Base-by-base conservation (phyloP, 2,888 invertebrate genomes). In the Sipha maydis region DNA sequence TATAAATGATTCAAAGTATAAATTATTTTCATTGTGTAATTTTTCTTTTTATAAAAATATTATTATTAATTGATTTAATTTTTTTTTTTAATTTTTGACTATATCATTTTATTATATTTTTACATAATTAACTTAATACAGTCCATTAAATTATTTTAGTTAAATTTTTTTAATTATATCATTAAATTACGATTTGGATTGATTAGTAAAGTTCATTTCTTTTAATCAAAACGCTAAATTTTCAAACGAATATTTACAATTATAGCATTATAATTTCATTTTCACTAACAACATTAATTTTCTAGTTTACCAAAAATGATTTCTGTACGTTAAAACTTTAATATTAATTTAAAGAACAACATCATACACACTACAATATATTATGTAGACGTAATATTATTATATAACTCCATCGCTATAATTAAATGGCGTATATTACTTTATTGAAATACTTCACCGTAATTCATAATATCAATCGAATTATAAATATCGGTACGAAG, bases 221-320 rank as follows among this genome's bases (percentile, higher is more conserved):
- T 80, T 41, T 7, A 67, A 67, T 80, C n/a, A 48, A 48, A 41
- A 67, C 61, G 7, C 11, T 41, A 9, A 67, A 80, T 38, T 38
- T 31, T 14, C 31, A 78, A 56, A 79, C 56, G 25, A 41, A 28
- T 67, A 80, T 61, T 67, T 69, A 11, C 25, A 34, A 38, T 7
- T n/a, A 9, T 31, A 67, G 38, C n/a, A n/a, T 19, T 80, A 38
- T 71, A 54, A 80, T 80, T 80, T 67, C 38, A 61, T 79, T 61
- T 80, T 38, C 61, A 38, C 38, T 38, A 38, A 38, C 34, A 61
- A 8, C 11, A 28, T 69, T 11, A n/a, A 28, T 69, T 28, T 82
- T 41, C 28, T 41, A 48, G 48, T 48, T 48, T 48, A 61, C 41
- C 8, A 31, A 71, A 71, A 3, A 31, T 17, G 3, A 71, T 17